Evolutionary conservation across 2,113 vertebrate genomes (phyloP), one percentile per base, ranked within the genome.

Genomic region (Saccopteryx leptura): DNA sequence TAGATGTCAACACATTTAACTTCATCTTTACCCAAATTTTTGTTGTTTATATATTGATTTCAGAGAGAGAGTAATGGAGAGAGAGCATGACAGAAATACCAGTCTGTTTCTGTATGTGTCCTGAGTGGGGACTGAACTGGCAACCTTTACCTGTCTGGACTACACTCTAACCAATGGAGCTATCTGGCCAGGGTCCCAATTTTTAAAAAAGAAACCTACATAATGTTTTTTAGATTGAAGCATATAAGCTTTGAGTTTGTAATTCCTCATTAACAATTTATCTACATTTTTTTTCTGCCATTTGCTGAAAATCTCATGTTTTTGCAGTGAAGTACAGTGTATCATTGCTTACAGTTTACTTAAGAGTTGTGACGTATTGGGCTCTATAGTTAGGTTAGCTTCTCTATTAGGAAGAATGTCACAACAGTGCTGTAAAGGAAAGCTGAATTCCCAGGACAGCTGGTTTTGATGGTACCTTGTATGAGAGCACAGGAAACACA

Each of bases 261-360:
- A 85, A 86, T 24, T 87, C 52, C 50, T 86, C 8, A 9, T 72
- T 72, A 68, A 68, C 17, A 76, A 17, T 66, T 82, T 76, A 63
- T 80, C 52, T 52, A 17, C 10, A 6, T 80, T 50, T 74, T 61
- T 81, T 80, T 21, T 95, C 52, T 86, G 12, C 61, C 50, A 28
- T 95, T 83, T 97, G 68, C 74, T 68, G 74, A 90, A 81, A 85
- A 46, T 60, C 80, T 82, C 31, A 5, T 75, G 26, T 24, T 72
- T 93, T 84, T 84, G 11, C 56, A 54, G 2, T 84, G 31, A 84
- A 60, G 69, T 80, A 80, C 19, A 7, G 39, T 39, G 39, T 19
- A 74, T 24, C 28, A 23, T 79, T 63, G 58, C 75, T 79, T 75
- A 65, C 10, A n/a, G 4, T 84, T 75, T 79, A 68, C n/a, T 85